Evolutionary conservation across 2,888 invertebrate genomes (phyloP).

Genomic region (Clunio marinus): DNA sequence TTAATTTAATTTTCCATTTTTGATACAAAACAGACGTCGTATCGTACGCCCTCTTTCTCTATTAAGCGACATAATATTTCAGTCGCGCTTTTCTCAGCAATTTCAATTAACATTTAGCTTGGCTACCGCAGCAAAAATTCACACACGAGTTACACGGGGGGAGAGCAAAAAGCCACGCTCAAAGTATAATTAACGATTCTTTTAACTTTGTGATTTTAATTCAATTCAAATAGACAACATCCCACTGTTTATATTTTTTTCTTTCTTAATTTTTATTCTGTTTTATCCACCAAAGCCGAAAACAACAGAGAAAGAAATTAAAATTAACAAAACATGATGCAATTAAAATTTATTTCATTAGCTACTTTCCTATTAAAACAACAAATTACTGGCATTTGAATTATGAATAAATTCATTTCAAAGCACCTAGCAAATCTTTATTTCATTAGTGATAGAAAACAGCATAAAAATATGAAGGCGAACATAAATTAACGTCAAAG

Average conservation of each 20-base stretch:
- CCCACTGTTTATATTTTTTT: slow-evolving; percentile 36
- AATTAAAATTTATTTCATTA: slow-evolving; percentile 39
- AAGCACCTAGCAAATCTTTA: slow-evolving; percentile 23
- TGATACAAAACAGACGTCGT: not conserved
- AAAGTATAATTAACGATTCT: slow-evolving; percentile 21
- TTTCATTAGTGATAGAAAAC: not conserved
- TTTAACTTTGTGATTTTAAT: slow-evolving; percentile 24
- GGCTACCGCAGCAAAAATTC: slow-evolving; percentile 11
- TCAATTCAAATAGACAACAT: slow-evolving; percentile 38
- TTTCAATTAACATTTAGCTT: slow-evolving; percentile 16
- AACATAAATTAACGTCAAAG: slow-evolving; percentile 36
- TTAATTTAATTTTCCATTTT: not conserved
- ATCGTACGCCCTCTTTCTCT: not conserved
- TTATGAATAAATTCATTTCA: slow-evolving; percentile 37
- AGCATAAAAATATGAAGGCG: slow-evolving; percentile 17
- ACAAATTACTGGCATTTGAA: slow-evolving; percentile 38
- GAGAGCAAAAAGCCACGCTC: slow-evolving; percentile 4
- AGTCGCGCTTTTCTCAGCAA: not conserved
- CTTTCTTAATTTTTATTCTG: not conserved
- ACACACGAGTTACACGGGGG: slow-evolving; percentile 17
- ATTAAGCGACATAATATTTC: too few species aligned
- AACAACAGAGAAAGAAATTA: not conserved
- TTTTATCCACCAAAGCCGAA: slow-evolving; percentile 8
- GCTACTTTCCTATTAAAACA: slow-evolving; percentile 38
- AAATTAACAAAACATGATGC: slow-evolving; percentile 23